Base-by-base conservation (phyloP, 2,797 vertebrate genomes). In the Thamnophis elegans region DNA sequence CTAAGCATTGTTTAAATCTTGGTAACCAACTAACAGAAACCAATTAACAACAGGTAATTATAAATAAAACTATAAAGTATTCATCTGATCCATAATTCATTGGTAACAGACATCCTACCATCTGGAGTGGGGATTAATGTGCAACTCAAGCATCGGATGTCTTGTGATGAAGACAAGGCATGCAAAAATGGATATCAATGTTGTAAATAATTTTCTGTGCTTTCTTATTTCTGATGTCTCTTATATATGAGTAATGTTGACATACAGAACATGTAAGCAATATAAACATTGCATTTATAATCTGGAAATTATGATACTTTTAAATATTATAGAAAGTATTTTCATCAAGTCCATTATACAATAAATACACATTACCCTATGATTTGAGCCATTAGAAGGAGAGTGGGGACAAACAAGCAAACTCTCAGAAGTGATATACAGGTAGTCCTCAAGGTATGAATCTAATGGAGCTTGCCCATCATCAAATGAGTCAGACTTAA, bases 81-180 rank as follows among this genome's bases (percentile, higher is more conserved):
- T 96, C 91, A 95, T 87, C 91, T 96, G 94, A 96, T 97, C 92
- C 94, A 96, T 95, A 97, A 97, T 96, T 97, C 94, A 97, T 95
- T 90, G 90, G 90, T 92, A 96, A 92, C 95, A 96, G 96, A 95
- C 89, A 97, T 22, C 25, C 42, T 89, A 36, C 94, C 94, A 96
- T 95, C 93, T 96, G 96, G 95, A 92, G 90, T 85, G 94, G 90
- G 90, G 92, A 92, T 96, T 90, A 96, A 96, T 90, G 94, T 94
- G 89, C 0, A n/a, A 47, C 51, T 95, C 88, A 36, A 12, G 88
- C 92, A 94, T 18, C 95, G 91, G 87, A 93, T 0, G 0, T 56
- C 51, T 60, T 93, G 42, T 94, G 90, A 94, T 62, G 54, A 55
- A 95, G 92, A 93, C 87, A 91, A 78, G 91, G 90, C 65, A 94